These are phyloP conservation scores for Tetrao urogallus DNA, from an alignment of 2,113 vertebrate genomes.

Conservation along the genomic window DNA sequence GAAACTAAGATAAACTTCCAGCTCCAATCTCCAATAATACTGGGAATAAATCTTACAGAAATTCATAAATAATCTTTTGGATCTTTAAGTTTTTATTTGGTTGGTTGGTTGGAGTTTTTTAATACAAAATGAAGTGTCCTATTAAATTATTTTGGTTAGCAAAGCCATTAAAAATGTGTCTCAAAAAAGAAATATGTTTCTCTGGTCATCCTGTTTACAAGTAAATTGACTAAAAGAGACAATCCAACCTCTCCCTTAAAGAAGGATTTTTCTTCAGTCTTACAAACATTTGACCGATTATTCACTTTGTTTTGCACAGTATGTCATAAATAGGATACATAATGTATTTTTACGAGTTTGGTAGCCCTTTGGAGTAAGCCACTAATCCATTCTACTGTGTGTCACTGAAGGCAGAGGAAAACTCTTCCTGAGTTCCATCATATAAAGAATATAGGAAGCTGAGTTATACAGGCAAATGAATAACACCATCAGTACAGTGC, in stretches of 20 bases:
- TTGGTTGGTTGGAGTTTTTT: too few species aligned
- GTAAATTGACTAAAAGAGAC: neutral
- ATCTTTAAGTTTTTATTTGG: neutral
- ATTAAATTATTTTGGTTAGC: neutral
- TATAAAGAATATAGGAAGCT: neutral
- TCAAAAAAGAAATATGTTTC: neutral
- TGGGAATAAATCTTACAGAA: neutral
- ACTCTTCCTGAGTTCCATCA: neutral
- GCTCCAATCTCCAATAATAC: neutral
- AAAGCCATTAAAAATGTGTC: neutral
- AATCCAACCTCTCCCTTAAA: neutral
- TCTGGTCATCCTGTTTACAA: neutral
- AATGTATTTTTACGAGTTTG: neutral
- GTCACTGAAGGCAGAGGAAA: neutral
- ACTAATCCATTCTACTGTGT: neutral
- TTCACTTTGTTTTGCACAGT: neutral
- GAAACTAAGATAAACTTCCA: neutral
- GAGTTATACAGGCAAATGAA: constrained; percentile 9
- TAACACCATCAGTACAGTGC: neutral
- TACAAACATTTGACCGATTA: neutral
- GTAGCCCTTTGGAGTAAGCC: neutral
- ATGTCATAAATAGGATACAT: neutral
- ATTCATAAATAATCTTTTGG: neutral
- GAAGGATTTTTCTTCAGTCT: neutral
- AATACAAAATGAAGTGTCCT: neutral